Percentiles rank a stretch among this genome's conserved stretches.
Conservation (phyloP, 1,140 invertebrate genomes). For the Cydia pomonella region DNA sequence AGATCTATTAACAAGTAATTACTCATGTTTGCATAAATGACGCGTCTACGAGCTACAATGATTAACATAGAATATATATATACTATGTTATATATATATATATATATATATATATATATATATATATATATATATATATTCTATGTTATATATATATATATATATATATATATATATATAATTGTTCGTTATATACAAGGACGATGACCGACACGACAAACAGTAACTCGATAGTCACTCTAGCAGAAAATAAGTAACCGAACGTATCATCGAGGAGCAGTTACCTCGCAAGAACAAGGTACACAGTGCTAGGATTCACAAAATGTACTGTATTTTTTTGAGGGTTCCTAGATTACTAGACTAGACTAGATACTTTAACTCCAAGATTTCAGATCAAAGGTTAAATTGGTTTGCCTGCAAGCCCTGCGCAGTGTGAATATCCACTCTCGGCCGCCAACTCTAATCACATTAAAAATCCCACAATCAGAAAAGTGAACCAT, state of each 20-base stretch:
- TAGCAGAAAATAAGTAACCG: conserved; percentile 12
- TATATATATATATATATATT: too few relatives aligned
- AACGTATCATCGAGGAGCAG: conserved; percentile 2
- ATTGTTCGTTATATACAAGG: conserved; percentile 18
- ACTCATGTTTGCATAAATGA: conserved; percentile 17
- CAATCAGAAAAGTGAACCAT: background rate
- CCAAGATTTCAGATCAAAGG: background rate
- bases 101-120: too few relatives aligned
- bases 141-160: conserved; percentile 12
- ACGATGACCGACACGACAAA: conserved; percentile 17
- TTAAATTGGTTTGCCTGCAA: background rate
- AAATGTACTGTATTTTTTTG: too few relatives aligned
- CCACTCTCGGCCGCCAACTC: background rate
- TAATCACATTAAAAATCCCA: background rate
- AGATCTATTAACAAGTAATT: conserved; percentile 29
- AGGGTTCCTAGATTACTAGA: too few relatives aligned
- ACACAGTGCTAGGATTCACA: too few relatives aligned
- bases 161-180: background rate
- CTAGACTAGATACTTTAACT: background rate
- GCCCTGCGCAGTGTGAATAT: background rate
- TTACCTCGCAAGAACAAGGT: background rate
- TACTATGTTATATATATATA: too few relatives aligned
- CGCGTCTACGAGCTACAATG: background rate
- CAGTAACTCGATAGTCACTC: background rate
- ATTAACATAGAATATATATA: conserved; percentile 20